phyloP scores from a whole-genome alignment of 2,113 vertebrate species.

The Malaclemys terrapin region DNA sequence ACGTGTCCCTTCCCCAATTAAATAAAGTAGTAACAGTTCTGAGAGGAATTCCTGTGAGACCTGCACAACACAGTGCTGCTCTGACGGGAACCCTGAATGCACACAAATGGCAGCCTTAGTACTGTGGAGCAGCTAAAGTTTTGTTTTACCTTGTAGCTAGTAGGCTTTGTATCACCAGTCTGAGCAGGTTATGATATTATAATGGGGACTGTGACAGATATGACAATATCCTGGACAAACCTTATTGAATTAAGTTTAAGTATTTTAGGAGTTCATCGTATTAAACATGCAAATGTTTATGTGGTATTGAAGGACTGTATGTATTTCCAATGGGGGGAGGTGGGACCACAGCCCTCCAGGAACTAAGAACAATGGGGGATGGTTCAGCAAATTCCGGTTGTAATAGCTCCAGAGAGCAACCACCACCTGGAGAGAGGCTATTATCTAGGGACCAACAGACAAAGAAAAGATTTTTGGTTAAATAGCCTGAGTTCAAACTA shows the following conservation, averaged over 20 bases:
- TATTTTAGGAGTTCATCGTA: background rate
- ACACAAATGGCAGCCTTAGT: background rate
- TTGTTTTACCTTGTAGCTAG: background rate
- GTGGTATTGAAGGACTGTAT: background rate
- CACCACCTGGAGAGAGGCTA: background rate
- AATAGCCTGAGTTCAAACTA: background rate
- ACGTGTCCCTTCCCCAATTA: background rate
- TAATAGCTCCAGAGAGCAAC: background rate
- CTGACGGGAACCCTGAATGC: background rate
- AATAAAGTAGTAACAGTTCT: background rate
- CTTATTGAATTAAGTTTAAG: background rate
- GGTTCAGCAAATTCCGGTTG: background rate
- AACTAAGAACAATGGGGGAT: background rate
- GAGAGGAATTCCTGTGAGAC: background rate
- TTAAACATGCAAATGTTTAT: background rate
- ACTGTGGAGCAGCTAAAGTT: background rate
- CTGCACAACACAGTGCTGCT: background rate
- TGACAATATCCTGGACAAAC: background rate
- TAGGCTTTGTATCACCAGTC: background rate
- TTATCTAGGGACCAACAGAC: background rate
- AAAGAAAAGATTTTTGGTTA: background rate
- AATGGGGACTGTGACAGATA: background rate
- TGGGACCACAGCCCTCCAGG: background rate
- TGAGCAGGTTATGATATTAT: too few relatives aligned
- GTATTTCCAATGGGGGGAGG: background rate